phyloP scores from a whole-genome alignment of 2,888 invertebrate genomes.

The Tineola bisselliella region DNA sequence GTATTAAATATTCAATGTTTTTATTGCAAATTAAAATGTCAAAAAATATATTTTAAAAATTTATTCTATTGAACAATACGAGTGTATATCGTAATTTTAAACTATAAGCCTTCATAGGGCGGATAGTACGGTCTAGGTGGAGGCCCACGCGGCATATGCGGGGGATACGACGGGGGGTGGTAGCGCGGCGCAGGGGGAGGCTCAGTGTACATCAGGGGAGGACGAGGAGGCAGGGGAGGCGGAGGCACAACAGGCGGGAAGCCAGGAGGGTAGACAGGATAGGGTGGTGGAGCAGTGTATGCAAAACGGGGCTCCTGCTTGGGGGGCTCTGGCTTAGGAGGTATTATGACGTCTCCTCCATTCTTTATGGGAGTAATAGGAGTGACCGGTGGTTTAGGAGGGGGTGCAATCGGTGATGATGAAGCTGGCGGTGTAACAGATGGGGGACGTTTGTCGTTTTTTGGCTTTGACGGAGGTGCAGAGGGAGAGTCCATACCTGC shows the following conservation, averaged over 20 bases:
- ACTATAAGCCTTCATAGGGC: background rate
- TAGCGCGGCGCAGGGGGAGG: slow-evolving; percentile 29
- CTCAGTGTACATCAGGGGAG: slow-evolving; percentile 34
- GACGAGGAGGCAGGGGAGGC: slow-evolving; percentile 28
- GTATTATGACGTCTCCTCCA: slow-evolving; percentile 32
- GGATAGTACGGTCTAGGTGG: slow-evolving; percentile 53
- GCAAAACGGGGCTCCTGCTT: slow-evolving; percentile 48
- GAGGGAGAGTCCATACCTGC: slow-evolving; percentile 76
- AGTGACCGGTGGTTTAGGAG: slow-evolving; percentile 16
- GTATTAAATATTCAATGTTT: background rate
- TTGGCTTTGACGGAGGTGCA: slow-evolving; percentile 57
- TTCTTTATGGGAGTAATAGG: slow-evolving; percentile 49
- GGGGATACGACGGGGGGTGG: slow-evolving; percentile 14
- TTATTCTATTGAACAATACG: background rate
- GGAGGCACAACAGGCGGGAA: slow-evolving; percentile 24
- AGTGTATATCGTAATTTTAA: background rate
- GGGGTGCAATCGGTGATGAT: slow-evolving; percentile 50
- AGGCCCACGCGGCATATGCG: slow-evolving; percentile 30
- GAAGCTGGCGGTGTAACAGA: slow-evolving; percentile 62
- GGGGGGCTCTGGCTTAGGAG: slow-evolving; percentile 34
- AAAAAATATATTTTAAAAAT: background rate
- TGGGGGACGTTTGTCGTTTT: slow-evolving; percentile 66
- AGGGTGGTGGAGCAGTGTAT: slow-evolving; percentile 47
- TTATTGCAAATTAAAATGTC: background rate
- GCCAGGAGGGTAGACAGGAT: slow-evolving; percentile 37